phyloP scores from a whole-genome alignment of 2,888 invertebrate genomes.

The Watsonalla binaria region DNA sequence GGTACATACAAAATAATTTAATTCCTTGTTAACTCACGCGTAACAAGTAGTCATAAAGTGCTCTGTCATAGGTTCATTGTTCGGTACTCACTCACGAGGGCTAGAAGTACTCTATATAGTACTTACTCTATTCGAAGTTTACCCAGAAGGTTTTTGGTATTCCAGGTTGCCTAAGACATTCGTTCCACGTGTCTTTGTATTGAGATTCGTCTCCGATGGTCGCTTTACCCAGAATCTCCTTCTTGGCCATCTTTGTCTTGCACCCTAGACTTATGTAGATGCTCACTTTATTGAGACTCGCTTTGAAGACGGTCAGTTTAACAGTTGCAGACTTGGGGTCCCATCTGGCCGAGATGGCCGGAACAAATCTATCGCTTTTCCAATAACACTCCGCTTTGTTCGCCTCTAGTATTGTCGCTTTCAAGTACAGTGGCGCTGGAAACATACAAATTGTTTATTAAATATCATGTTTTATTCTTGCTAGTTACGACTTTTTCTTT shows the following conservation, averaged over 20 bases:
- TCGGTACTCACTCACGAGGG: no score
- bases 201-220: slow-evolving; percentile 80
- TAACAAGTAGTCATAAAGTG: no score
- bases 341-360: slow-evolving; percentile 87
- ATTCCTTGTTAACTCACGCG: not conserved
- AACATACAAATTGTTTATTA: slow-evolving; percentile 20
- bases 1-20: not conserved
- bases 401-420: slow-evolving; percentile 86
- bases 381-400: slow-evolving; percentile 80
- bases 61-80: no score
- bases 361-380: slow-evolving; percentile 86
- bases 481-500: not conserved
- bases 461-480: not conserved
- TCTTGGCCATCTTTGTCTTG: slow-evolving; percentile 83
- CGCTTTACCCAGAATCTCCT: slow-evolving; percentile 82
- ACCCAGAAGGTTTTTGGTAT: slow-evolving; percentile 80
- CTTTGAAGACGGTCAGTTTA: slow-evolving; percentile 80
- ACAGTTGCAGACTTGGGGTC: slow-evolving; percentile 82
- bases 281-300: slow-evolving; percentile 80
- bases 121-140: slow-evolving; percentile 64
- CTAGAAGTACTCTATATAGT: no score
- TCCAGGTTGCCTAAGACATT: slow-evolving; percentile 76
- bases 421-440: slow-evolving; percentile 85
- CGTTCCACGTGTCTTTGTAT: slow-evolving; percentile 80
- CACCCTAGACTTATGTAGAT: slow-evolving; percentile 82